phyloP scores from a whole-genome alignment of 2,797 vertebrate genomes.

The Rhynchonycteris naso region DNA sequence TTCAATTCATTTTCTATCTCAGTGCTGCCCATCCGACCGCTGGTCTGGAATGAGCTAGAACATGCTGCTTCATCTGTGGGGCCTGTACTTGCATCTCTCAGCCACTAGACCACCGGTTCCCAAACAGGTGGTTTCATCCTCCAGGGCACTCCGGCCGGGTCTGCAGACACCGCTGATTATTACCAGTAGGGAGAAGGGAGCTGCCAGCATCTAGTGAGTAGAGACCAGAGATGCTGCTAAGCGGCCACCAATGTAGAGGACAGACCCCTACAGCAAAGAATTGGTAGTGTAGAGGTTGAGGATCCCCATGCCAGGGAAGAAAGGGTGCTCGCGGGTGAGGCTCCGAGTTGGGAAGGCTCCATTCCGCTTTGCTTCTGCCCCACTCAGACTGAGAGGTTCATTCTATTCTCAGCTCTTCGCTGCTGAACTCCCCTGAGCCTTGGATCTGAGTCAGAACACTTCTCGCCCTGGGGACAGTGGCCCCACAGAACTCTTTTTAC shows the following conservation, averaged over 20 bases:
- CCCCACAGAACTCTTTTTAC: background rate
- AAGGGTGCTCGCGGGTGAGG: background rate
- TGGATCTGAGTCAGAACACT: background rate
- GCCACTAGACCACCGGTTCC: background rate
- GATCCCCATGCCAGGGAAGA: background rate
- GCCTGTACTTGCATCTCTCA: background rate
- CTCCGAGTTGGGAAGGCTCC: background rate
- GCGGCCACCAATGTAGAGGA: background rate
- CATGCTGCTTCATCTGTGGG: background rate
- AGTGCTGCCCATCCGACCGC: background rate
- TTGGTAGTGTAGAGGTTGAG: background rate
- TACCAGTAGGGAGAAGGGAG: background rate
- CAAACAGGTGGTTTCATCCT: background rate
- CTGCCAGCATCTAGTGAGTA: background rate
- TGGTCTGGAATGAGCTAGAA: background rate
- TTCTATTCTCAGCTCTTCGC: background rate
- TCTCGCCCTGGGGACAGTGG: background rate
- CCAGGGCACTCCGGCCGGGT: background rate
- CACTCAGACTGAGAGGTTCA: background rate
- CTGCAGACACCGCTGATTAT: background rate
- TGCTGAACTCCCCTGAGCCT: background rate
- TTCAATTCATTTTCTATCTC: background rate
- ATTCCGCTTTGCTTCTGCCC: background rate
- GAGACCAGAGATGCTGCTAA: background rate
- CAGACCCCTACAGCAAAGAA: background rate